Conservation (phyloP, 2,113 vertebrate species). For the Turdus rufiventris region DNA sequence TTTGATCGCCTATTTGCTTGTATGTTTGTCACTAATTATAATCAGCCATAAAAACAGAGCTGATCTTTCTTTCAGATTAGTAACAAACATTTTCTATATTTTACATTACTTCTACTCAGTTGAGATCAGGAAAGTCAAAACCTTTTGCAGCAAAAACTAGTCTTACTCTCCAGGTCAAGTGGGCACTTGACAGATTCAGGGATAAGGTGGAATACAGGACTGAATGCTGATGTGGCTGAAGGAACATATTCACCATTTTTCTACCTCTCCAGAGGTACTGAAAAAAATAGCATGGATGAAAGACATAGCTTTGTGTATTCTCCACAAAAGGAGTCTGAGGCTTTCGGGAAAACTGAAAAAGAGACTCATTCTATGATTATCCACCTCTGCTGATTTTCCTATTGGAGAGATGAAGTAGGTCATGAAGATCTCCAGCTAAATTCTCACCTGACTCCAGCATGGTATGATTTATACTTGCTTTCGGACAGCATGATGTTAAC, state of each 20-base stretch:
- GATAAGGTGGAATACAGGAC: not conserved
- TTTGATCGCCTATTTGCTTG: not conserved
- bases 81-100: not conserved
- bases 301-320: not conserved
- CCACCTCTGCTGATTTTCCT: not conserved
- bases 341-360: not conserved
- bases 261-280: not conserved
- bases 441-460: not conserved
- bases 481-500: not conserved
- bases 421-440: not conserved
- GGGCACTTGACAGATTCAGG: not conserved
- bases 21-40: conserved; percentile 29
- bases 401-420: not conserved
- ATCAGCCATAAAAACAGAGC: not conserved
- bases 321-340: not conserved
- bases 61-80: conserved; percentile 3
- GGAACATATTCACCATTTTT: not conserved
- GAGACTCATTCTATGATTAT: not conserved
- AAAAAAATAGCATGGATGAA: not conserved
- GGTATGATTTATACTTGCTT: not conserved
- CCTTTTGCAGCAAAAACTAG: not conserved
- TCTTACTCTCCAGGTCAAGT: not conserved
- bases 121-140: not conserved
- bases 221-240: not conserved
- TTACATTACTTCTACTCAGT: not conserved